These are phyloP conservation scores for Hyppa rectilinea DNA, from an alignment of 2,888 invertebrate genomes.

Conservation along the genomic window DNA sequence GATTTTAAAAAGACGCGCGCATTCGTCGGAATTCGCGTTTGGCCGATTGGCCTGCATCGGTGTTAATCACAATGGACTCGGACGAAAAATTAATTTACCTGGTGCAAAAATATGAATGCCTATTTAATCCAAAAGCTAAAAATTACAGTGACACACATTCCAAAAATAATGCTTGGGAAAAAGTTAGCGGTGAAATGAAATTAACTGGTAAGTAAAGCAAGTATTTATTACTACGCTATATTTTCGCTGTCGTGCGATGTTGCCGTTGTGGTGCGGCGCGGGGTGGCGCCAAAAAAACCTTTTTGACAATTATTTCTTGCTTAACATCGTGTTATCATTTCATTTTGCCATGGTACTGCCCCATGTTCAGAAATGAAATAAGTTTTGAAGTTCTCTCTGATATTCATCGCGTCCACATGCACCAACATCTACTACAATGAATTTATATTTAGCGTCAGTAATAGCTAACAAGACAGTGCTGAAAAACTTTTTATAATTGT, in stretches of 20 bases:
- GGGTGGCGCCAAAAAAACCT: too few species aligned
- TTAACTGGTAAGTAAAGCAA: too few species aligned
- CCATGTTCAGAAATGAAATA: constrained; percentile 52
- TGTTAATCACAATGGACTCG: too few species aligned
- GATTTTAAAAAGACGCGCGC: too few species aligned
- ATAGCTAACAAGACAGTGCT: constrained; percentile 54
- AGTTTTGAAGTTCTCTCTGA: constrained; percentile 49
- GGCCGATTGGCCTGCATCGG: too few species aligned
- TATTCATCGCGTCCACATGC: constrained; percentile 46
- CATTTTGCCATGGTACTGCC: constrained; percentile 40
- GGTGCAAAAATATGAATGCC: constrained; percentile 37
- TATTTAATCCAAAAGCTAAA: constrained; percentile 28
- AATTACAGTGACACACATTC: constrained; percentile 39
- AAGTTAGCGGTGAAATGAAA: too few species aligned
- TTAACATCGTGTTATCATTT: constrained; percentile 42
- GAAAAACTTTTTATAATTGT: constrained; percentile 54
- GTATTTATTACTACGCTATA: constrained; percentile 10
- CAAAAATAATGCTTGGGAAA: constrained; percentile 42
- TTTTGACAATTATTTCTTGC: constrained; percentile 7
- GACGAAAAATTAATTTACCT: too few species aligned
- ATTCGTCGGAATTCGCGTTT: too few species aligned
- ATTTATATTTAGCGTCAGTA: constrained; percentile 54
- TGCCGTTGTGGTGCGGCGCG: too few species aligned
- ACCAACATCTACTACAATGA: constrained; percentile 52
- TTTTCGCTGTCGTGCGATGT: too few species aligned